These are phyloP conservation scores for Mormyrops attenuatus DNA, from an alignment of 2,797 vertebrate species.

Conservation along the genomic window DNA sequence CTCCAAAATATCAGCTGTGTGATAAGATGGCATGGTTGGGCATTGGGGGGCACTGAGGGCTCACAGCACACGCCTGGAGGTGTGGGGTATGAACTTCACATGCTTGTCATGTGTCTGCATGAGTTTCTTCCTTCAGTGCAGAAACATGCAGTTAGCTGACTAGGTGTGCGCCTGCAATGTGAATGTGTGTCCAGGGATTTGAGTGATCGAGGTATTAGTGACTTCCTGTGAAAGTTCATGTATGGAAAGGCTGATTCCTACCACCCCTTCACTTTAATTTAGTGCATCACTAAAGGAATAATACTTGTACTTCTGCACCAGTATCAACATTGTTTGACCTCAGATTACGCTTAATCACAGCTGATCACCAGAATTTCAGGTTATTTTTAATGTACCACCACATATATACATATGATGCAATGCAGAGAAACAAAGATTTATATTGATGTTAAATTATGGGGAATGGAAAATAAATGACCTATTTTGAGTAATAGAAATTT, in stretches of 20 bases:
- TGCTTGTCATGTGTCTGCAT: neutral
- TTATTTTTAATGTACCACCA: neutral
- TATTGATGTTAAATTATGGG: neutral
- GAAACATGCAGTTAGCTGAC: neutral
- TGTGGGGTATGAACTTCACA: neutral
- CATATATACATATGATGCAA: neutral
- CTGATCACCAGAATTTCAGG: neutral
- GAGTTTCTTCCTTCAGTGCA: neutral
- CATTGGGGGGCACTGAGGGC: neutral
- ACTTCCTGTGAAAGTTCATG: neutral
- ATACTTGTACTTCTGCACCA: neutral
- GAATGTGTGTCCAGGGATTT: neutral
- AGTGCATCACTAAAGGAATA: neutral
- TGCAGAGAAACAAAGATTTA: neutral
- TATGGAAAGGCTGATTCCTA: neutral
- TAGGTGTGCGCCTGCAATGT: neutral
- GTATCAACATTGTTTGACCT: neutral
- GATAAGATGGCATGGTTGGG: neutral
- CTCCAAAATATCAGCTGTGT: neutral
- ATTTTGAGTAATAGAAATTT: neutral
- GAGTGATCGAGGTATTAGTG: neutral
- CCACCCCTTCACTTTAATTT: neutral
- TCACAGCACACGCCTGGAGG: neutral
- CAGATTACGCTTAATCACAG: neutral
- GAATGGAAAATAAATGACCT: neutral